These are phyloP conservation scores for Clarias fuscus DNA, from an alignment of 2,797 vertebrate genomes.

Conservation along the genomic window DNA sequence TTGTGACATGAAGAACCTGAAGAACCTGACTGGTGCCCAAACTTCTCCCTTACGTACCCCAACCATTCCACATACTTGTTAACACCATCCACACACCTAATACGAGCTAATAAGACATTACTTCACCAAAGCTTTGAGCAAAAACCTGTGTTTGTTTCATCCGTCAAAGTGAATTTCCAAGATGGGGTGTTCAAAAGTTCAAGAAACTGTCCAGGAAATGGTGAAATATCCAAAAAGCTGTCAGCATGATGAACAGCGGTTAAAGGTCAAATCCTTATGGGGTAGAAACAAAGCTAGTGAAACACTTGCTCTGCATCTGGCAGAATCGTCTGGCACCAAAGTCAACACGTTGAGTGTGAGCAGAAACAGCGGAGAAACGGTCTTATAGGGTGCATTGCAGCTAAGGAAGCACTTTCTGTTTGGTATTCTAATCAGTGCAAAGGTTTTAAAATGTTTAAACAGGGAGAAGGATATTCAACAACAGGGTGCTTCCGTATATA, in stretches of 20 bases:
- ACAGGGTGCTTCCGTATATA: background rate
- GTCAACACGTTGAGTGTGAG: background rate
- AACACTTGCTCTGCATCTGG: slow-evolving; percentile 27
- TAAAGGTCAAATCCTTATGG: slow-evolving; percentile 31
- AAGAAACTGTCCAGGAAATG: slow-evolving; percentile 9
- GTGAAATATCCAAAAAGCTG: slow-evolving; percentile 12
- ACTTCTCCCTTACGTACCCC: background rate
- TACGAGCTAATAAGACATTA: background rate
- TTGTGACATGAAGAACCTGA: background rate
- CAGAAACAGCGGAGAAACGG: background rate
- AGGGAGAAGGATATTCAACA: background rate
- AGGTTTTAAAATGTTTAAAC: background rate
- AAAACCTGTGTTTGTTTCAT: background rate
- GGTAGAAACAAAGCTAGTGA: slow-evolving; percentile 25
- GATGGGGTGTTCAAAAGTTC: slow-evolving; percentile 25
- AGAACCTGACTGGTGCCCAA: background rate
- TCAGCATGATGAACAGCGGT: slow-evolving; percentile 23
- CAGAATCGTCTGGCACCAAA: slow-evolving; percentile 19
- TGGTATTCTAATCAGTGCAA: background rate
- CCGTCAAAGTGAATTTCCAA: slow-evolving; percentile 10
- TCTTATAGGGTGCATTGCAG: background rate
- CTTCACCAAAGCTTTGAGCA: background rate
- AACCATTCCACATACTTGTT: background rate
- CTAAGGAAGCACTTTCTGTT: background rate
- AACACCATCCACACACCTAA: background rate